Percentiles rank a stretch among this genome's conserved stretches.
Conservation (phyloP, 1,140 invertebrate species). For the Battus philenor region DNA sequence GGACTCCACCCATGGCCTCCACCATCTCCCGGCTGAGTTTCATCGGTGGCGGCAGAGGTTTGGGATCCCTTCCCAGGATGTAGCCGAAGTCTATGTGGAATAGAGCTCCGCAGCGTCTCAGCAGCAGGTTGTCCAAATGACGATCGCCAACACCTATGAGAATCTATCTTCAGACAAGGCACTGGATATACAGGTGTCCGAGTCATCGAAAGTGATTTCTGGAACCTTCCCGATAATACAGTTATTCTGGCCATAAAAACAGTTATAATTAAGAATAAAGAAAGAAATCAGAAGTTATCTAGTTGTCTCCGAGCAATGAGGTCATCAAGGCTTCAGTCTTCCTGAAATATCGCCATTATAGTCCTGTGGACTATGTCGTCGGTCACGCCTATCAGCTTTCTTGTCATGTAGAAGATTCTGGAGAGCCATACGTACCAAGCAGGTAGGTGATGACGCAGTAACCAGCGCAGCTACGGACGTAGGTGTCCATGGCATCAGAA, state of each 20-base stretch:
- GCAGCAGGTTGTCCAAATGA: conserved; percentile 97
- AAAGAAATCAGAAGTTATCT: conserved; percentile 4
- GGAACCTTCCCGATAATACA: no score
- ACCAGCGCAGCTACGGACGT: conserved; percentile 97
- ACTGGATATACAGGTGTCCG: no score
- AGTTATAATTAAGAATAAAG: conserved; percentile 6
- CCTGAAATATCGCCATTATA: no score
- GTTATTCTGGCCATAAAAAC: background rate
- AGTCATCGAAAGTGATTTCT: no score
- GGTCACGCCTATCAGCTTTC: no score
- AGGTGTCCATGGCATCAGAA: conserved; percentile 97
- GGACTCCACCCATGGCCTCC: conserved; percentile 97
- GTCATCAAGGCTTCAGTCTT: no score
- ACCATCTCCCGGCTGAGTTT: conserved; percentile 99
- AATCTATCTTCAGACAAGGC: no score
- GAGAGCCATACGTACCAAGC: conserved; percentile 74
- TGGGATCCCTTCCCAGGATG: conserved; percentile 98
- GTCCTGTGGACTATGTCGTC: no score
- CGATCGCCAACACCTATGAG: conserved; percentile 96
- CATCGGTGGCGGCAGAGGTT: conserved; percentile 98
- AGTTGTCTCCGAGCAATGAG: background rate
- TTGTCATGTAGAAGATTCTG: no score
- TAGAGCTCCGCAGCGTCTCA: conserved; percentile 92
- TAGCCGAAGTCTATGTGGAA: conserved; percentile 99
- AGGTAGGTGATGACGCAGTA: conserved; percentile 99